A percentile compares a stretch with the other conserved stretches of the same genome.
phyloP scores from a whole-genome alignment of 2,888 invertebrate genomes.

The Invenusta paracnida region DNA sequence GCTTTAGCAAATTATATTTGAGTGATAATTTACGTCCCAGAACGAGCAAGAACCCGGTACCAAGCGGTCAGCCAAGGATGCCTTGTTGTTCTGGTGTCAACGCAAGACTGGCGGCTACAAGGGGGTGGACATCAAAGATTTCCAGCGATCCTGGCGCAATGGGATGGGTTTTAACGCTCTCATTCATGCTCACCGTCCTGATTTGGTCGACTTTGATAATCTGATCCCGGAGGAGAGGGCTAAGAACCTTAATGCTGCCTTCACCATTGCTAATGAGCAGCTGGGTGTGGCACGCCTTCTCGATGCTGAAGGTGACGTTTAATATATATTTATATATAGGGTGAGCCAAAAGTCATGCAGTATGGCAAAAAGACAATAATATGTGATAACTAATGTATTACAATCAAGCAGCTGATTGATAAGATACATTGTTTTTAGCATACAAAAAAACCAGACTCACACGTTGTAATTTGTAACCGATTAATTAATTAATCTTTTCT shows the following conservation, averaged over 20 bases:
- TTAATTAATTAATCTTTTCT: no score
- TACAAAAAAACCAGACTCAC: no score
- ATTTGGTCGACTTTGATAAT: conserved; percentile 80
- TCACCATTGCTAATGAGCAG: conserved; percentile 84
- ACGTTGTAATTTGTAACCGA: no score
- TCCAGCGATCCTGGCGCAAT: conserved; percentile 80
- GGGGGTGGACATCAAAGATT: conserved; percentile 56
- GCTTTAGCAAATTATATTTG: no score
- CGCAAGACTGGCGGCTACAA: conserved; percentile 86
- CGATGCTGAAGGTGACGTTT: conserved; percentile 90
- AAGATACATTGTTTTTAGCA: no score
- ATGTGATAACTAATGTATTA: no score
- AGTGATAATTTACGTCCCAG: no score
- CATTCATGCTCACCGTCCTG: conserved; percentile 92
- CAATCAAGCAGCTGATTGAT: no score
- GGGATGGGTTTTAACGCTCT: conserved; percentile 96
- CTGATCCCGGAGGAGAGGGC: conserved; percentile 78
- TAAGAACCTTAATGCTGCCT: conserved; percentile 93
- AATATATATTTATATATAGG: no score
- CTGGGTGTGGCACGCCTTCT: conserved; percentile 85
- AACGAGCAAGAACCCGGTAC: conserved; percentile 73
- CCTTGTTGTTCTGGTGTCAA: conserved; percentile 94
- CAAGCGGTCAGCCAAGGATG: conserved; percentile 97
- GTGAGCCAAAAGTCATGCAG: no score
- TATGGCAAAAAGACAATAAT: no score